Base-by-base conservation (phyloP, 2,888 invertebrate genomes). In the Scaeva pyrastri region DNA sequence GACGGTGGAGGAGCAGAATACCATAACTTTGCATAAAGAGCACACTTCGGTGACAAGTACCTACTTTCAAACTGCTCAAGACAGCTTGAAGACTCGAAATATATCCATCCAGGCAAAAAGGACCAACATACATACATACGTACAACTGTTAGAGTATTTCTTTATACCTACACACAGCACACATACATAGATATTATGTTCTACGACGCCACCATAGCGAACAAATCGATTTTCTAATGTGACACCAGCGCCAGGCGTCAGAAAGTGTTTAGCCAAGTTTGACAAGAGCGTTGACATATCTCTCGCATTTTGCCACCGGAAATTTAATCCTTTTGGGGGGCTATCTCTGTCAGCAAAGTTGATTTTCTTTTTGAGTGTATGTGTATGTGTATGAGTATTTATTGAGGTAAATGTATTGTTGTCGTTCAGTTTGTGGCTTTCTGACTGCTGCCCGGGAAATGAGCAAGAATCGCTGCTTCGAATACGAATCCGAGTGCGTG, bases 1-100 rank as follows among this genome's bases (percentile, higher is more conserved):
- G 31, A 31, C 8, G 31, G 31, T 31, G 31, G 31, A 52, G 45
- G 56, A 77, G 60, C 50, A 60, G 72, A 72, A 56, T 72, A 66
- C 56, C 64, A 82, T 58, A 58, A 70, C 50, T 82, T 82, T 77
- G 82, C 82, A 77, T 82, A 60, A 48, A 56, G 56, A 64, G 64
- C 36, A 62, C 75, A 71, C 31, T 70, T 68, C 14, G 60, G 39
- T 58, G 77, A 55, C 58, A 66, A 71, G 55, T 50, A 62, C 48
- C 64, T 48, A 66, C 64, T 66, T 71, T 31, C 41, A 64, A 72
- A 23, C 48, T 72, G 45, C 48, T 70, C 48, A 77, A 77, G 72
- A 71, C 66, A 82, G 70, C 48, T 39, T 71, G 70, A 55, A 60
- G 64, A 71, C 55, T 70, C n/a, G 16, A 58, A 55, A 39, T 26